phyloP scores from a whole-genome alignment of 2,113 vertebrate species.

The Gnathonemus echidnorhynchus region DNA sequence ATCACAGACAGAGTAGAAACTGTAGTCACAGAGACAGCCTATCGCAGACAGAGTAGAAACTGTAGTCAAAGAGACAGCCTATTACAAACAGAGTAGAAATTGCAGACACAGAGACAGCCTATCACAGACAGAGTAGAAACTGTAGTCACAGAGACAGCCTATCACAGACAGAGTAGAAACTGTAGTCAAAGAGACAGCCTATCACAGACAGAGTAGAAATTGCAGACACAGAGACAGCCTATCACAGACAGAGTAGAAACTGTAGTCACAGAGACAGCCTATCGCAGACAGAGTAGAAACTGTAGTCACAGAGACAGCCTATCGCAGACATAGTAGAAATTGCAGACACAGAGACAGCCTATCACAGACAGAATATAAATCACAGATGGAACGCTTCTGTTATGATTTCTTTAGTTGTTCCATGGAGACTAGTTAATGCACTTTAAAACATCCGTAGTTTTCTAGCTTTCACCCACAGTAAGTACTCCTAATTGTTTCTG shows the following conservation, averaged over 20 bases:
- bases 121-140: neutral
- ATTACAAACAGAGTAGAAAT: neutral
- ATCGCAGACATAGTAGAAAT: neutral
- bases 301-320: neutral
- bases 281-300: neutral
- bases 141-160: neutral
- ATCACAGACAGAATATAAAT: neutral
- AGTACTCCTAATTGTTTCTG: neutral
- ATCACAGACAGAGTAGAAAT: neutral
- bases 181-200: neutral
- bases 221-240: neutral
- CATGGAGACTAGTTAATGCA: neutral
- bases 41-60: neutral
- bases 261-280: no score
- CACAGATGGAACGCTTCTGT: neutral
- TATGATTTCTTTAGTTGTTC: neutral
- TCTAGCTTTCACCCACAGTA: neutral
- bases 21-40: neutral
- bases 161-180: neutral
- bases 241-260: neutral
- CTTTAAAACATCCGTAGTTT: neutral
- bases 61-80: neutral
- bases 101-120: neutral
- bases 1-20: neutral
- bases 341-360: neutral